Evolutionary conservation across 2,888 invertebrate species (phyloP), one percentile per base, ranked within the genome.

Genomic region (Rosalia funebris): DNA sequence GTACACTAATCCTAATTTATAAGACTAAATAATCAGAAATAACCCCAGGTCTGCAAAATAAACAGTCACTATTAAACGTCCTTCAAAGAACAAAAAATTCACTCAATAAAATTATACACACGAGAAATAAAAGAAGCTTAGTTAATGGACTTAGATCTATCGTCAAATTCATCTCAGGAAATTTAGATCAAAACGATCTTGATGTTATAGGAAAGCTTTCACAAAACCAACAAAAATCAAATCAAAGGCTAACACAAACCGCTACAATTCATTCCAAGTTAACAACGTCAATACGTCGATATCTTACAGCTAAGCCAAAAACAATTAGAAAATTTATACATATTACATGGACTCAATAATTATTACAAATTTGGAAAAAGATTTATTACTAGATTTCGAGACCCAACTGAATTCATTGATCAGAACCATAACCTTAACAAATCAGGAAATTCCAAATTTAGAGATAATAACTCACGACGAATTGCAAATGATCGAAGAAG

Each of bases 391-490:
- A 1, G 9, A 11, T 2, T 41, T 41, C 15, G 41, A 41, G 15
- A 15, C 14, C 3, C 41, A 16, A 41, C 3, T 41, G 15, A 15
- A 44, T 5, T 16, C 17, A 2, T 10, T 19, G 17, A 19, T 19
- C 10, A 12, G 42, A 42, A 44, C 44, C 1, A 20, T 44, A 1
- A 20, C 44, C 1, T 9, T 44, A 10, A 44, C 44, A 44, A 44
- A 44, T 20, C 16, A 44, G 11, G 44, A 44, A 44, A 44, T 44
- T 11, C 44, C 44, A 4, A 44, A 44, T 12, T 44, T 44, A 20
- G 44, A 44, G 7, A 20, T 44, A 19, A 44, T 44, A 11, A 20
- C 11, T 7, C 19, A 17, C 19, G 3, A 19, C 16, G 44, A 20
- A 44, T 1, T 44, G 7, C 5, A 16, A 15, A 9, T 14, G 15